These are phyloP conservation scores for Pseudopleuronectes americanus DNA, from an alignment of 2,797 vertebrate genomes.

Conservation along the genomic window DNA sequence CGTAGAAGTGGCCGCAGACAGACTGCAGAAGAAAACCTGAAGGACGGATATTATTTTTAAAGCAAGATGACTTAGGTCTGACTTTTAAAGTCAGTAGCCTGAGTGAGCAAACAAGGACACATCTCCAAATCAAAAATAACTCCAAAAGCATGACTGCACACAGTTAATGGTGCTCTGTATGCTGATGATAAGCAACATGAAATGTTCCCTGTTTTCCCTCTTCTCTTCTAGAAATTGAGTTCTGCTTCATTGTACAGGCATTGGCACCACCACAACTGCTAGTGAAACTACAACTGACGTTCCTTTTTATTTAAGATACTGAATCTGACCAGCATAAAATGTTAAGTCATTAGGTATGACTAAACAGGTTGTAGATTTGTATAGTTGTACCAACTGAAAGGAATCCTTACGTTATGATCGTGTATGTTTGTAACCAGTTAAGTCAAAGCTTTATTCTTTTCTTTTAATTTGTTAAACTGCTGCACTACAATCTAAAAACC, in stretches of 20 bases:
- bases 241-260: constrained; percentile 1
- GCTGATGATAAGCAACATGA: constrained; percentile 18
- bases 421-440: background rate
- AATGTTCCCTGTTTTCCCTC: background rate
- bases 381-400: background rate
- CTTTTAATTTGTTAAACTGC: background rate
- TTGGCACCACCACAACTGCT: background rate
- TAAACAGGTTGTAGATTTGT: background rate
- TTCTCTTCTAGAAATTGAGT: constrained; percentile 4
- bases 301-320: background rate
- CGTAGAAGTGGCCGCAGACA: constrained; percentile 26
- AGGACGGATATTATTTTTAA: background rate
- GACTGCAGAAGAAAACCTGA: constrained; percentile 5
- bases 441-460: background rate
- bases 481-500: constrained; percentile 26
- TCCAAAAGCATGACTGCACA: constrained; percentile 39
- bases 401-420: too few relatives aligned
- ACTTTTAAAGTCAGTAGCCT: constrained; percentile 5
- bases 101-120: constrained; percentile 1
- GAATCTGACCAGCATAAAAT: background rate
- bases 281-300: background rate
- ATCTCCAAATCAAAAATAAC: constrained; percentile 22
- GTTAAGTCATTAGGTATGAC: background rate
- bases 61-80: background rate
- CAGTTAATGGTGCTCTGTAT: constrained; percentile 17